Base-by-base conservation (phyloP, 1,140 invertebrate species). In the Penaeus japonicus region DNA sequence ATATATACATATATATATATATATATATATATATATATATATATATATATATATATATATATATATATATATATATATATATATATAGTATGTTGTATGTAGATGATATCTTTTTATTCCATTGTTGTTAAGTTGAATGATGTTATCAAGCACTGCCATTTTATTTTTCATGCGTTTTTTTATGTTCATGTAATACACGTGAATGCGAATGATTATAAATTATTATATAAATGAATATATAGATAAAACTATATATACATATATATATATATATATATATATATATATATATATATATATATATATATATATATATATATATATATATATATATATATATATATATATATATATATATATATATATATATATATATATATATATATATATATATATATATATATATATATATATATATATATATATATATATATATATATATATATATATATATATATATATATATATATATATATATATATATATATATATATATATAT, bases 371-470 rank as follows among this genome's bases (percentile, higher is more conserved):
- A 73, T 30, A 73, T 73, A 73, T 73, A 73, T 73, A 73, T 73
- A 73, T 30, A 73, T 73, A 73, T 73, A 73, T 73, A 73, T 73
- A 73, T 73, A 73, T 73, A 73, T 73, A 73, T 73, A 73, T 73
- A 27, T 27, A 20, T 73, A 2, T 73, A 24, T 73, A 2, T 27
- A 73, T 73, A 73, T 73, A 73, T 73, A 73, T 73, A 73, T 73
- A 73, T 73, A 27, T 27, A 27, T 73, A 27, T 27, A 30, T 73
- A 27, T 27, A 27, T 73, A 5, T 27, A 27, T 73, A 27, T 27
- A 27, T 73, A 27, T 27, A 27, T 73, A 27, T 73, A 27, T 27
- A 27, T 73, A 27, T 73, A 27, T 27, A 27, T 73, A 27, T 73
- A 27, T 27, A 27, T 73, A 73, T 27, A 2, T 73, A 5, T 27